Evolutionary conservation across 1,140 invertebrate species (phyloP), one percentile per base, ranked within the genome.

Genomic region (Prorops nasuta): DNA sequence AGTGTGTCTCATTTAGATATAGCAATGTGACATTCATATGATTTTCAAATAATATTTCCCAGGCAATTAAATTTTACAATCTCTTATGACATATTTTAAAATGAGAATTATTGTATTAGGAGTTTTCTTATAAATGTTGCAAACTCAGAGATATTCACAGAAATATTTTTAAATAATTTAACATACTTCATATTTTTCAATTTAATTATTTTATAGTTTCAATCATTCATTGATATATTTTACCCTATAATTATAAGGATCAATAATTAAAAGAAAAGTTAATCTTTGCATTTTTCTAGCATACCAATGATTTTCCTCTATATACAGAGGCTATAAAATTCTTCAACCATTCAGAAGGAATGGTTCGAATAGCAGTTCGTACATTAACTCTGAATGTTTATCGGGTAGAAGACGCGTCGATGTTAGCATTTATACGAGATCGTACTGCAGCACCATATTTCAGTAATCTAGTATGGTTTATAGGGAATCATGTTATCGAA

Each of bases 251-350:
- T 28, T 14, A 12, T 22, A 28, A 43, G 32, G 8, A 28, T n/a
- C n/a, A n/a, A n/a, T n/a, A n/a, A n/a, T n/a, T n/a, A n/a, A n/a
- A n/a, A n/a, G n/a, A 42, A 56, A 49, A 56, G 51, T 48, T 51
- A 10, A 24, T 47, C 56, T 40, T 35, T 43, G 22, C 2, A n/a
- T 56, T 35, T 68, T 86, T 84, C 20, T 74, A 98, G 94, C 92
- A 96, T 71, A 98, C 96, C 44, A 96, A 98, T 80, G 97, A 99
- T 75, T 99, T 99, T 79, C 96, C 97, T 14, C 79, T 99, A 1
- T 98, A 98, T 66, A 98, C 96, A 3, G 97, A 99, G 81, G 96
- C 96, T 22, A 97, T 99, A 39, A 98, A 98, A 76, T 98, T 99
- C 78, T 99, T 98, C 75, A 98, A 98, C 77, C 96, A 98, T 77